phyloP scores from a whole-genome alignment of 2,888 invertebrate genomes.

The Agrotis exclamationis region DNA sequence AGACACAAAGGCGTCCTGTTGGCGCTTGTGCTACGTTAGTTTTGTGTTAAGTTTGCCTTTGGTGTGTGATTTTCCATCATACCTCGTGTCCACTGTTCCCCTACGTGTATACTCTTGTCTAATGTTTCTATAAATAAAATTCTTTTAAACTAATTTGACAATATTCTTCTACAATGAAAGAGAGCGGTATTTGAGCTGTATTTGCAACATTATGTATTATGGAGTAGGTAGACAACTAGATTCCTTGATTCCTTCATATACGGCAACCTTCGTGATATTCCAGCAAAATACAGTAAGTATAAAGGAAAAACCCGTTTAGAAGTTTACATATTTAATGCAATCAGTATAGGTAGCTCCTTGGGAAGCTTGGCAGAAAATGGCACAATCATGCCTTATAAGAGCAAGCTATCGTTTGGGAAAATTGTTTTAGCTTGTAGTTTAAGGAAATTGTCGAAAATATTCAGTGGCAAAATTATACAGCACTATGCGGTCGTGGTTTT shows the following conservation, averaged over 20 bases:
- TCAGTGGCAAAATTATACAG: too few relatives aligned
- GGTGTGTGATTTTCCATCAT: too few relatives aligned
- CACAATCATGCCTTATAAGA: conserved; percentile 13
- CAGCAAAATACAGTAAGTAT: conserved; percentile 26
- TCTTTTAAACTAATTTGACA: background rate
- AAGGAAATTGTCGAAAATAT: conserved; percentile 4
- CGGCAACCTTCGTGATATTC: conserved; percentile 13
- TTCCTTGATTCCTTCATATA: background rate
- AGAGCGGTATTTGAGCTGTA: background rate
- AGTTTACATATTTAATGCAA: conserved; percentile 60
- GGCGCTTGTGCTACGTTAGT: too few relatives aligned
- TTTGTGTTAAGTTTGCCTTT: too few relatives aligned
- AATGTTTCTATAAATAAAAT: background rate
- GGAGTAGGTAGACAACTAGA: too few relatives aligned
- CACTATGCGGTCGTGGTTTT: too few relatives aligned
- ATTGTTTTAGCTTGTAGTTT: conserved; percentile 39
- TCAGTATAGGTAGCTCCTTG: conserved; percentile 47
- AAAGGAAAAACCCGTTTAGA: conserved; percentile 45
- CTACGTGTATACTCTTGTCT: too few relatives aligned
- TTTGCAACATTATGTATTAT: background rate
- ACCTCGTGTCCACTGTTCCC: too few relatives aligned
- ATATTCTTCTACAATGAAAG: background rate
- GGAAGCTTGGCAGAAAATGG: conserved; percentile 27
- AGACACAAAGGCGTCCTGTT: too few relatives aligned
- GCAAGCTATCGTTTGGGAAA: conserved; percentile 14